These are phyloP conservation scores for Pyrgus malvae DNA, from an alignment of 2,888 invertebrate genomes.

Conservation along the genomic window DNA sequence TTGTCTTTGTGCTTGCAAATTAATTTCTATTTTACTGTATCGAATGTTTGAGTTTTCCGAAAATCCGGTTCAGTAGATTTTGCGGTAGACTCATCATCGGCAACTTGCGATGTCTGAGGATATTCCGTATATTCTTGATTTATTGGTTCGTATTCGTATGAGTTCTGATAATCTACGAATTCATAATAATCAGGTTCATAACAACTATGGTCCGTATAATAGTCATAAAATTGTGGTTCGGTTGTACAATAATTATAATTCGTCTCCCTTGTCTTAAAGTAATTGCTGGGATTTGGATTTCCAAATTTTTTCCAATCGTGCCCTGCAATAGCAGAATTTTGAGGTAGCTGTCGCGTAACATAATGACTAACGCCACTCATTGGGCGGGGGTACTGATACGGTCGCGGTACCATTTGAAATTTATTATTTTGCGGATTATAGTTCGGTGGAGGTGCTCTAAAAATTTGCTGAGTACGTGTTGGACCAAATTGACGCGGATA, in stretches of 20 bases:
- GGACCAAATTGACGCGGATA: neutral
- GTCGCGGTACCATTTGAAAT: neutral
- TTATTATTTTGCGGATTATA: neutral
- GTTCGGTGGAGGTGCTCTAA: neutral
- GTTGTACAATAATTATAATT: conserved; percentile 29
- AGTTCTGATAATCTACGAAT: neutral
- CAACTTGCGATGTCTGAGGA: neutral
- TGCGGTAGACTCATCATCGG: neutral
- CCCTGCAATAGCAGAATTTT: neutral
- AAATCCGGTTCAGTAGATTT: neutral
- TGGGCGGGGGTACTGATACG: neutral
- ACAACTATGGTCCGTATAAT: neutral
- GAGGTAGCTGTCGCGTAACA: neutral
- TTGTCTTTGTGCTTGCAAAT: neutral
- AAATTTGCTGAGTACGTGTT: neutral
- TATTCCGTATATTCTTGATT: neutral
- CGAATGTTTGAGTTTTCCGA: neutral
- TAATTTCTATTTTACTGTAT: neutral
- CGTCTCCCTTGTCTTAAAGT: conserved; percentile 36
- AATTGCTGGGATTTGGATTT: conserved; percentile 36
- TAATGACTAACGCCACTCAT: neutral
- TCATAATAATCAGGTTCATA: neutral
- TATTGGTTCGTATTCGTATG: neutral
- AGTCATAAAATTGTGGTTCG: neutral
- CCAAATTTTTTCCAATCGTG: conserved; percentile 35